Percentiles rank a stretch among this genome's conserved stretches.
Evolutionary conservation across 2,888 invertebrate genomes (phyloP).

Genomic region (Parnassius apollo): DNA sequence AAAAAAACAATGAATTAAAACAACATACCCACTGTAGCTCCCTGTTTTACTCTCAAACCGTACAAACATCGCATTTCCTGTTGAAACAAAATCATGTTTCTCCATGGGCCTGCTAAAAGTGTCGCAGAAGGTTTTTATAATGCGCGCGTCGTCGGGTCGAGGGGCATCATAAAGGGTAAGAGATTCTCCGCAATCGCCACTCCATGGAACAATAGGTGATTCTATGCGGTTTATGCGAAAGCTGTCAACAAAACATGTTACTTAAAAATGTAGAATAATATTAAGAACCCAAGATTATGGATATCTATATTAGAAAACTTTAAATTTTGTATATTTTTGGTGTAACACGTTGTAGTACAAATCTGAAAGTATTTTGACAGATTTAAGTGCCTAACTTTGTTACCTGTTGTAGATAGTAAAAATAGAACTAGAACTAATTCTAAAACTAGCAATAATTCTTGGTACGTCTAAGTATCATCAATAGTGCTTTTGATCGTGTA

Average conservation of each 20-base stretch:
- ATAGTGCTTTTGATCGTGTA: too few relatives aligned
- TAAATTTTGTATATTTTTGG: too few relatives aligned
- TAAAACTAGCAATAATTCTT: too few relatives aligned
- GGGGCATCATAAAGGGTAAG: conserved; percentile 94
- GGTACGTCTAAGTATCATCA: too few relatives aligned
- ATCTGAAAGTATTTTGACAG: too few relatives aligned
- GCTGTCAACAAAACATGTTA: conserved; percentile 61
- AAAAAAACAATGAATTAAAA: background rate
- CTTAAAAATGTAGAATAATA: too few relatives aligned
- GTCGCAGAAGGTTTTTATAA: conserved; percentile 96
- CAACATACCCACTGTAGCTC: conserved; percentile 89
- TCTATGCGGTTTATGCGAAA: conserved; percentile 94
- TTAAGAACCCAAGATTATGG: too few relatives aligned
- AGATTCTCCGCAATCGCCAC: conserved; percentile 94
- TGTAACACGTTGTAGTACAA: too few relatives aligned
- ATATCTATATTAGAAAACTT: too few relatives aligned
- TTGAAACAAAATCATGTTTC: conserved; percentile 95
- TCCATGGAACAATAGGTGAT: conserved; percentile 92
- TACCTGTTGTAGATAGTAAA: too few relatives aligned
- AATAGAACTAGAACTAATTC: too few relatives aligned
- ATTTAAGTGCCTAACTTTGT: too few relatives aligned
- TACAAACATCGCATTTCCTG: conserved; percentile 92
- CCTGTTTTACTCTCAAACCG: conserved; percentile 95
- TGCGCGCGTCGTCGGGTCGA: conserved; percentile 92
- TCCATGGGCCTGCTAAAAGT: conserved; percentile 96